phyloP scores from a whole-genome alignment of 2,797 vertebrate species.

The Buphagus erythrorhynchus region DNA sequence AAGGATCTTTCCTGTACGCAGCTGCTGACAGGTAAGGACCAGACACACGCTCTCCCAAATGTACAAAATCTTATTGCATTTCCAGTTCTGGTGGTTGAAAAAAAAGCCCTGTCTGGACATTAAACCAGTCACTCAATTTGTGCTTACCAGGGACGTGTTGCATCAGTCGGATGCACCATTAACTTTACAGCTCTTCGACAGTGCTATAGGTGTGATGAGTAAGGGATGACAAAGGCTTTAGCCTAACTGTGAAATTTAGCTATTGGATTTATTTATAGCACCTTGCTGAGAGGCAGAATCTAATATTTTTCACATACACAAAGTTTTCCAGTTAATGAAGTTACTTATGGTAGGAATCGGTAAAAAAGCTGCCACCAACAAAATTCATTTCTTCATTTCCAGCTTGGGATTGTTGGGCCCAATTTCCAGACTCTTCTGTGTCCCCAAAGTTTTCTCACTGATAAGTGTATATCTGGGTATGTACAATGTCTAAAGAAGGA shows the following conservation, averaged over 20 bases:
- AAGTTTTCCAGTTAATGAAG: background rate
- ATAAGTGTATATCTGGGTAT: background rate
- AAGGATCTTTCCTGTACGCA: rapidly evolving
- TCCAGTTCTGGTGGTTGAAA: background rate
- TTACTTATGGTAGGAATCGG: rapidly evolving
- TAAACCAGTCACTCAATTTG: background rate
- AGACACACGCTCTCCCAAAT: background rate
- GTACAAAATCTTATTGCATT: background rate
- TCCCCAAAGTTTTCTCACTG: background rate
- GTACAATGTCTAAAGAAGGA: background rate
- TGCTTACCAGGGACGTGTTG: background rate
- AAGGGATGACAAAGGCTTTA: background rate
- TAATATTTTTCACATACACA: background rate
- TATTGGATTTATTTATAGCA: background rate
- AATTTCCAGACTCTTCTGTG: background rate
- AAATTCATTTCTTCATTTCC: background rate
- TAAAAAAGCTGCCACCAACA: background rate
- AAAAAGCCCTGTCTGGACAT: background rate
- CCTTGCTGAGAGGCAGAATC: background rate
- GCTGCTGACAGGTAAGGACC: background rate
- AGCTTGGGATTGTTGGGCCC: rapidly evolving
- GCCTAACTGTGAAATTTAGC: background rate
- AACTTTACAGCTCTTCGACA: background rate
- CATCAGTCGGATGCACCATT: background rate
- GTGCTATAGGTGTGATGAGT: background rate